Percentiles rank a stretch among this genome's conserved stretches.
These are phyloP conservation scores for Schizopygopsis malacanthus DNA, from an alignment of 2,797 vertebrate genomes.

Conservation along the genomic window DNA sequence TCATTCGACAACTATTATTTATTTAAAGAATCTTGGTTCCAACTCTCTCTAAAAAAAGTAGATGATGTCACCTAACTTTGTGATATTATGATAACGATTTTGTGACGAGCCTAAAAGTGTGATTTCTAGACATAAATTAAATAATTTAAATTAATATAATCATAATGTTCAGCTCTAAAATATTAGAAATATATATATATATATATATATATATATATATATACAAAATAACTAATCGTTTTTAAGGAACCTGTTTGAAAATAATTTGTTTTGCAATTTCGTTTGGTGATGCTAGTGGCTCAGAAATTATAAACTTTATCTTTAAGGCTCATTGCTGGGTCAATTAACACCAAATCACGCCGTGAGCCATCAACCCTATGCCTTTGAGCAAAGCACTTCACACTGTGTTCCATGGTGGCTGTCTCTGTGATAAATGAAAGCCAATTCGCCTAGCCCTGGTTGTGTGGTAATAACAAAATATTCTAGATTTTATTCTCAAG, in stretches of 20 bases:
- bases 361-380: not conserved
- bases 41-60: not conserved
- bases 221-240: not conserved
- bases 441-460: not conserved
- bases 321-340: not conserved
- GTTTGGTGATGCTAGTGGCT: not conserved
- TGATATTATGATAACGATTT: not conserved
- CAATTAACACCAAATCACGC: not conserved
- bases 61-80: not conserved
- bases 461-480: not conserved
- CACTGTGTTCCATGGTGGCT: not conserved
- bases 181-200: too few relatives aligned
- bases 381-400: not conserved
- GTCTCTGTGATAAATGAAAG: not conserved
- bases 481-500: constrained; percentile 2
- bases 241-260: not conserved
- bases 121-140: not conserved
- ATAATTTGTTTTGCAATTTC: not conserved
- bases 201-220: too few relatives aligned
- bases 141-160: not conserved
- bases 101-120: not conserved
- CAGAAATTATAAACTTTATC: not conserved
- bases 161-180: not conserved
- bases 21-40: not conserved
- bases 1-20: not conserved